Evolutionary conservation across 2,113 vertebrate genomes (phyloP), one percentile per base, ranked within the genome.

Genomic region (Bubo scandiacus): DNA sequence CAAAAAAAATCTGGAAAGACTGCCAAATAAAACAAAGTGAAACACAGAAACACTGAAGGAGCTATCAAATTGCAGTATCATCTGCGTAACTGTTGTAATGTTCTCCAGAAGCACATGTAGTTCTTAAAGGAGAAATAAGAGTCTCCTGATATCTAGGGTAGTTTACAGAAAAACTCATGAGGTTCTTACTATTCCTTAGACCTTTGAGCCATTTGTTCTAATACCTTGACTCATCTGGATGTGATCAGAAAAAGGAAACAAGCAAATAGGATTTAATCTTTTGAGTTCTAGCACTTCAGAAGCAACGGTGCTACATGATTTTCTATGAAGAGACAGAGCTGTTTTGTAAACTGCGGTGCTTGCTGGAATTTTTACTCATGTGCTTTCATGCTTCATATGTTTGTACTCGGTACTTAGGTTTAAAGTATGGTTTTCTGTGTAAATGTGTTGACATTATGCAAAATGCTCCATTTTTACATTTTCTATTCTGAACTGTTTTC

Each of bases 41-140:
- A 85, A 63, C 87, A 71, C 75, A 92, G 61, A 62, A 79, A 52
- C 65, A 32, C 34, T 34, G 43, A 12, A 18, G 30, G 90, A 95
- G 94, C 93, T 96, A 96, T 80, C 96, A 79, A 96, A 81, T 96
- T 96, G 95, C 95, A 94, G 88, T 63, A 87, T 97, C 88, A 84
- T 92, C 65, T 94, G 80, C 36, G 66, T 81, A 84, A 93, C 54
- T 73, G 42, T 15, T 22, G 42, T 74, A 32, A 61, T 9, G 66
- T 59, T 92, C 83, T 68, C 71, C 13, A 13, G 83, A 15, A 71
- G 79, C 79, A 95, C 89, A 94, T 59, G 79, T 47, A 92, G 86
- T 82, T 95, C 82, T 78, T 81, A 58, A 11, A 52, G 59, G 70
- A 90, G 91, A 80, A 84, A 20, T 7, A 26, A 65, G 63, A 77